Evolutionary conservation across 1,140 invertebrate species (phyloP).

Genomic region (Oreohelix idahoensis): DNA sequence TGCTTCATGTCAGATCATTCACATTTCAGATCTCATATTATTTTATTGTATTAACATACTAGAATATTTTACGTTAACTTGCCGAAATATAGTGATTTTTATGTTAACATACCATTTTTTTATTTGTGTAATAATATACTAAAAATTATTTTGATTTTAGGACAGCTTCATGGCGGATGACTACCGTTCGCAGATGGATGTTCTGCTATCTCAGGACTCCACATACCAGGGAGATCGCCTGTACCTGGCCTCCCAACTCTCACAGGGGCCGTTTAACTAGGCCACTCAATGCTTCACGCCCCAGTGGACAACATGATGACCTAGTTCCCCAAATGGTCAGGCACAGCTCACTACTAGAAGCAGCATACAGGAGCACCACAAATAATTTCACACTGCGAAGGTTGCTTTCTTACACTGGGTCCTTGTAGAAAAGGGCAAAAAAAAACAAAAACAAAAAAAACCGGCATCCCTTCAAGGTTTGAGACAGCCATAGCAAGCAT

Average conservation of each 20-base stretch:
- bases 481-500: neutral
- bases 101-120: too few relatives aligned
- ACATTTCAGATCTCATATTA: too few relatives aligned
- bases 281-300: slow-evolving; percentile 16
- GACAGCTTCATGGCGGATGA: slow-evolving; percentile 89
- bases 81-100: too few relatives aligned
- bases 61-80: too few relatives aligned
- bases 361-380: slow-evolving; percentile 24
- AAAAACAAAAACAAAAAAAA: too few relatives aligned
- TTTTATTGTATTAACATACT: too few relatives aligned
- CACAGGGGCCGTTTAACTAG: slow-evolving; percentile 74
- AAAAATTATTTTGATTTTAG: slow-evolving; percentile 74
- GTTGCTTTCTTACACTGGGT: slow-evolving; percentile 6
- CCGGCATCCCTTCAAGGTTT: neutral
- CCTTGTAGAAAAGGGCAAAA: slow-evolving; percentile 12
- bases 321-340: slow-evolving; percentile 28
- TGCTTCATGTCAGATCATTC: too few relatives aligned
- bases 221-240: slow-evolving; percentile 88
- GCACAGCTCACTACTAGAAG: slow-evolving; percentile 34
- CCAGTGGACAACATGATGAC: slow-evolving; percentile 24
- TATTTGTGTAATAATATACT: too few relatives aligned
- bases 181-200: slow-evolving; percentile 94
- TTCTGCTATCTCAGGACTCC: slow-evolving; percentile 93
- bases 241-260: slow-evolving; percentile 78
- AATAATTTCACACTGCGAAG: slow-evolving; percentile 4